These are phyloP conservation scores for Panorpa germanica DNA, from an alignment of 2,888 invertebrate genomes.

Conservation along the genomic window DNA sequence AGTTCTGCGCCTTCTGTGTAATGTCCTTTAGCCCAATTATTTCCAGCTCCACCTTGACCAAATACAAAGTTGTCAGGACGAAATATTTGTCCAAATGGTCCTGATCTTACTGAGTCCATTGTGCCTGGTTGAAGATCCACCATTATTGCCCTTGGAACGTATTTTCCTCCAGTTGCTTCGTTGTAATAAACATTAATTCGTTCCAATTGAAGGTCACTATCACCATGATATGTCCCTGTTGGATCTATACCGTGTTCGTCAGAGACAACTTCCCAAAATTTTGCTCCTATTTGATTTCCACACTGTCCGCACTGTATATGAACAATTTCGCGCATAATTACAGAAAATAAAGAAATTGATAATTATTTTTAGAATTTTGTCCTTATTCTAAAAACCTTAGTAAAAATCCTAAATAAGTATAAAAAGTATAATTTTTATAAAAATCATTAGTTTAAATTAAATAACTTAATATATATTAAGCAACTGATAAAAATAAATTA, in stretches of 20 bases:
- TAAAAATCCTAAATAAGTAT: no score
- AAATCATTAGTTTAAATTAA: no score
- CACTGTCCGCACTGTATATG: conserved; percentile 91
- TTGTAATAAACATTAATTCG: conserved; percentile 94
- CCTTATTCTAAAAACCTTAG: no score
- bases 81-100: conserved; percentile 87
- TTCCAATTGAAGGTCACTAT: conserved; percentile 82
- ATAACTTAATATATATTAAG: no score
- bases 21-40: conserved; percentile 80
- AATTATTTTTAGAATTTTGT: no score
- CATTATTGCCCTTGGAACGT: conserved; percentile 83
- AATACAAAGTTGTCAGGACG: conserved; percentile 92
- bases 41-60: conserved; percentile 73
- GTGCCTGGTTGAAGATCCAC: conserved; percentile 94
- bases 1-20: conserved; percentile 67
- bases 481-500: no score
- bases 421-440: no score
- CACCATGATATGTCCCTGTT: conserved; percentile 77
- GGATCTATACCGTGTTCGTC: conserved; percentile 91
- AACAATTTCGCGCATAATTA: conserved; percentile 90
- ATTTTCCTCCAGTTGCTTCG: conserved; percentile 84
- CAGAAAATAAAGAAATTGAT: conserved; percentile 14
- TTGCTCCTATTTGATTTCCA: conserved; percentile 92
- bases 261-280: conserved; percentile 95
- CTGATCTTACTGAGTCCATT: conserved; percentile 92